These are phyloP conservation scores for Dromiciops gliroides DNA, from an alignment of 2,113 vertebrate species.

Conservation along the genomic window DNA sequence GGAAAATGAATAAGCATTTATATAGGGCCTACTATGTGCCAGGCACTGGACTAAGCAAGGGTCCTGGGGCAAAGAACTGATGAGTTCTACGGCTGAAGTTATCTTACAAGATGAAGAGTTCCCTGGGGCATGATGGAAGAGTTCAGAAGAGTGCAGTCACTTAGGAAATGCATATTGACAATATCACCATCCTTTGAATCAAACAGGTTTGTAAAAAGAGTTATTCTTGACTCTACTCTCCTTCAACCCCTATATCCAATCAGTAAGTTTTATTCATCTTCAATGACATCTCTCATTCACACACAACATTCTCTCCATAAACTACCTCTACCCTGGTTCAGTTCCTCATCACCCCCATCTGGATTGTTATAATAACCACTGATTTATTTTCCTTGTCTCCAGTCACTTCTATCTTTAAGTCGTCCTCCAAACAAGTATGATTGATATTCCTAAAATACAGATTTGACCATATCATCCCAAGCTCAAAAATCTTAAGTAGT, in stretches of 20 bases:
- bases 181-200: neutral
- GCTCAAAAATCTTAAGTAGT: neutral
- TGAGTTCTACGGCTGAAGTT: neutral
- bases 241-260: neutral
- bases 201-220: neutral
- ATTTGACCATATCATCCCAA: neutral
- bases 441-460: neutral
- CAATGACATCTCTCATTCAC: neutral
- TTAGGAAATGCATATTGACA: neutral
- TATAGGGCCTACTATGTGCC: neutral
- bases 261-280: neutral
- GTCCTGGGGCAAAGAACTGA: neutral
- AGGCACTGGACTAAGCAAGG: neutral
- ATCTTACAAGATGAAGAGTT: neutral
- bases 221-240: neutral
- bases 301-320: neutral
- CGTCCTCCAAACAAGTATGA: neutral
- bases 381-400: neutral
- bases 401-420: neutral
- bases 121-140: neutral
- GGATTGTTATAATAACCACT: neutral
- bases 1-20: neutral
- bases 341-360: neutral
- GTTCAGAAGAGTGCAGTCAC: neutral
- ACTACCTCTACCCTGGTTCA: neutral